phyloP scores from a whole-genome alignment of 2,797 vertebrate genomes.

The Buphagus erythrorhynchus region DNA sequence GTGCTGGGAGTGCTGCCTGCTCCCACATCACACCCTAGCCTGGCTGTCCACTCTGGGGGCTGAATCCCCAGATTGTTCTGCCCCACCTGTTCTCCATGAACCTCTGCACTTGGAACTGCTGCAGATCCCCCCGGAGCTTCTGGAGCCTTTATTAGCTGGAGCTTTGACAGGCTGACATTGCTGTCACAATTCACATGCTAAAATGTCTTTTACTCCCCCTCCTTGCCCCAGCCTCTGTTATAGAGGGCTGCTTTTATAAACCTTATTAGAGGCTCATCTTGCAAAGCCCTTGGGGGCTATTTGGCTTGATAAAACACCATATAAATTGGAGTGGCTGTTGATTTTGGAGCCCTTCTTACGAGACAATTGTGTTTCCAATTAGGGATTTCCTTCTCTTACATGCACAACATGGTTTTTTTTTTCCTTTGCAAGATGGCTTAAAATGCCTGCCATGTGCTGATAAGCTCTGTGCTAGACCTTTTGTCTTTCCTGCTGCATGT shows the following conservation, averaged over 20 bases:
- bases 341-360: not conserved
- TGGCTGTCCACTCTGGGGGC: not conserved
- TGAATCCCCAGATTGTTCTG: not conserved
- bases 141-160: not conserved
- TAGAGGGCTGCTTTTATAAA: constrained; percentile 12
- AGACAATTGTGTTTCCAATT: constrained; percentile 48
- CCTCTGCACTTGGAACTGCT: not conserved
- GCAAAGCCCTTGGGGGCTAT: constrained; percentile 27
- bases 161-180: not conserved
- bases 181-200: not conserved
- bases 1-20: not conserved
- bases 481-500: not conserved
- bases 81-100: not conserved
- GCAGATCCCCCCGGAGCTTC: not conserved
- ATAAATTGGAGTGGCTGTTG: constrained; percentile 60
- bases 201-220: not conserved
- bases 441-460: constrained; percentile 48
- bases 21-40: not conserved
- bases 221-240: not conserved
- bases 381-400: constrained; percentile 40
- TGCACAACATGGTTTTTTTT: not conserved
- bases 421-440: not conserved
- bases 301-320: constrained; percentile 49
- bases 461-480: constrained; percentile 28
- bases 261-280: constrained; percentile 29